phyloP scores from a whole-genome alignment of 2,888 invertebrate species.

The Drosophila nigritarsus region DNA sequence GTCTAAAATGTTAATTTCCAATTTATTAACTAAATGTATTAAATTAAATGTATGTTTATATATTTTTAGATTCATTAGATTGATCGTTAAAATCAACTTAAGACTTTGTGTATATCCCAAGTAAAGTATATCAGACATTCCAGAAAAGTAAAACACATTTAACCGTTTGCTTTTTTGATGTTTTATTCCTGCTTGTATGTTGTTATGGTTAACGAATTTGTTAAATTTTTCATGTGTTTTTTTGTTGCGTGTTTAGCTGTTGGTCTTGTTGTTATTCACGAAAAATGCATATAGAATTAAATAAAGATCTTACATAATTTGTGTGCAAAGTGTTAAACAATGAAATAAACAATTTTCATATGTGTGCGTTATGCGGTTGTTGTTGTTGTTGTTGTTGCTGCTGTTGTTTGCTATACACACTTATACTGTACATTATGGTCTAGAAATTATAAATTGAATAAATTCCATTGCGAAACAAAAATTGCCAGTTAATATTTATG shows the following conservation, averaged over 20 bases:
- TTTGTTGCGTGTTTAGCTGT: constrained; percentile 51
- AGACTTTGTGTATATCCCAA: neutral
- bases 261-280: constrained; percentile 56
- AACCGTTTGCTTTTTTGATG: constrained; percentile 34
- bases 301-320: constrained; percentile 59
- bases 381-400: constrained; percentile 20
- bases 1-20: neutral
- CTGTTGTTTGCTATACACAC: constrained; percentile 26
- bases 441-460: constrained; percentile 55
- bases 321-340: constrained; percentile 61
- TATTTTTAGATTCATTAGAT: neutral
- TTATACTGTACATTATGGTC: constrained; percentile 78
- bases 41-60: neutral
- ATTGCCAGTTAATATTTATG: constrained; percentile 70
- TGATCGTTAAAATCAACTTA: neutral
- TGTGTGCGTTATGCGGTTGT: constrained; percentile 39
- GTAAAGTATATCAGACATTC: neutral
- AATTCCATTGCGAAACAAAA: constrained; percentile 70
- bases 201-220: constrained; percentile 49
- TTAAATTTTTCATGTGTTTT: constrained; percentile 4
- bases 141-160: constrained; percentile 3
- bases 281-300: constrained; percentile 60
- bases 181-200: constrained; percentile 70
- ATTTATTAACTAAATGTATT: neutral
- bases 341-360: constrained; percentile 57